Evolutionary conservation across 2,113 vertebrate species (phyloP), one percentile per base, ranked within the genome.

Genomic region (Prionailurus viverrinus): DNA sequence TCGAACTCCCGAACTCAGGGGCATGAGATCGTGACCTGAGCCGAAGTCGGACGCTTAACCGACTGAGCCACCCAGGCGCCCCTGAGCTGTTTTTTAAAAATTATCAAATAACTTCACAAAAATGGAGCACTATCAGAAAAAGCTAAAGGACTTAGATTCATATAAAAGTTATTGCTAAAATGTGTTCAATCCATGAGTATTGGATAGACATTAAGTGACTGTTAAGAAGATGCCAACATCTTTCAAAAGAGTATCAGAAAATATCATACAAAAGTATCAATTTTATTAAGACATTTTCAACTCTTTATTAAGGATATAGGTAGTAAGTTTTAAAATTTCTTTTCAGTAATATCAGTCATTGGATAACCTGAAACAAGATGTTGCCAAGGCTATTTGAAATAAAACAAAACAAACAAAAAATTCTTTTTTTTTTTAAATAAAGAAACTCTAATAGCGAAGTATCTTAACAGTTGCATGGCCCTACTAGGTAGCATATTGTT

Each of bases 251-350:
- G 4, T 21, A 55, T 41, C 53, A 48, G 45, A 58, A 74, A 82
- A 58, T 68, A 69, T 23, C 21, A 51, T 18, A 33, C 5, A 81
- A 93, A 94, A 45, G 33, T 18, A 39, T 83, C 18, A 33, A 73
- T 39, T 51, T 74, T 68, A 87, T 74, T 58, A 89, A 74, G 45
- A 95, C 10, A 69, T 61, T 85, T 65, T 86, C 19, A 48, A 36
- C 78, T 84, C 51, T 86, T 86, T 61, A 12, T 69, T 55, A 55
- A 78, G 18, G 51, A 81, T 74, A 31, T 23, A 23, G 45, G 19
- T 58, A 86, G 36, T 78, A 95, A 19, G 16, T 73, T 82, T 71
- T 55, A 95, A 18, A 84, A 84, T 97, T 65, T 48, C 61, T 83
- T 79, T 83, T 84, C 55, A 89, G 74, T 92, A 71, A 25, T 12